Conservation (phyloP, 2,113 vertebrate genomes). For the Onychostruthus taczanowskii region DNA sequence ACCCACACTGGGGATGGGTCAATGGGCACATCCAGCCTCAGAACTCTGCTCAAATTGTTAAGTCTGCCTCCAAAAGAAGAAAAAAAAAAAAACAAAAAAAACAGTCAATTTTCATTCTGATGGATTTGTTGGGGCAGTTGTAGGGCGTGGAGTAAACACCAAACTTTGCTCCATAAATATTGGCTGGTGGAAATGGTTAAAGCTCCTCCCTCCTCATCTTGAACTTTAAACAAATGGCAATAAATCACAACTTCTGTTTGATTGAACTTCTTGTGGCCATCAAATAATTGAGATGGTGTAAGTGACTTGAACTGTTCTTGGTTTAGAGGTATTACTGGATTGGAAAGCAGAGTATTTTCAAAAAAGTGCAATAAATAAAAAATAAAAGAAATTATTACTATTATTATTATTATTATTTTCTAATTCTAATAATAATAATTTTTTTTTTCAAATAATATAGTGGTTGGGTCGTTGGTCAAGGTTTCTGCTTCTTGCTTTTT, state of each 20-base stretch:
- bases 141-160: background rate
- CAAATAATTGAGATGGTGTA: background rate
- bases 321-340: background rate
- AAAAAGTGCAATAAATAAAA: background rate
- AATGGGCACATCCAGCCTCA: conserved; percentile 13
- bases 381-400: too few relatives aligned
- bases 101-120: background rate
- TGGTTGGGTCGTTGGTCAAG: background rate
- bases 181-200: background rate
- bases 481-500: background rate
- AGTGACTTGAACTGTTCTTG: background rate
- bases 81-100: background rate
- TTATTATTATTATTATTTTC: too few relatives aligned
- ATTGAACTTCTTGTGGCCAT: background rate
- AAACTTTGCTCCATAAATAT: background rate
- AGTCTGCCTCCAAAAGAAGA: background rate
- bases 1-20: conserved; percentile 53
- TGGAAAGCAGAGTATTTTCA: background rate
- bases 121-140: background rate
- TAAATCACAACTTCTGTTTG: background rate
- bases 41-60: background rate
- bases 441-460: too few relatives aligned
- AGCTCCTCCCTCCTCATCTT: background rate
- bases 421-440: too few relatives aligned
- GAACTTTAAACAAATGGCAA: background rate